Evolutionary conservation across 2,888 invertebrate genomes (phyloP).

Genomic region (Microplitis deprimator): DNA sequence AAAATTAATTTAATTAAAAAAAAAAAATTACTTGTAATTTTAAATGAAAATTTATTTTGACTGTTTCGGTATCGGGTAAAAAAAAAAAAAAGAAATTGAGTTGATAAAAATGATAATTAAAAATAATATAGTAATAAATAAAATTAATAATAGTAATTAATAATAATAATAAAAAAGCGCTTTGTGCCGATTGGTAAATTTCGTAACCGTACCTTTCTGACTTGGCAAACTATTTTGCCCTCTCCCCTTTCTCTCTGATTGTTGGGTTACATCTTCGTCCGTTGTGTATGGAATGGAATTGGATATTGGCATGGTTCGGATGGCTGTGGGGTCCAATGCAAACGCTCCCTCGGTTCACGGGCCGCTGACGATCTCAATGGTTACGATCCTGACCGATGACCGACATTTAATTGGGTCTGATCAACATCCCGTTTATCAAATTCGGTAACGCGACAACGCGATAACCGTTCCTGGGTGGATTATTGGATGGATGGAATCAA

Average conservation of each 20-base stretch:
- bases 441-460: constrained; percentile 31
- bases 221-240: constrained; percentile 79
- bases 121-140: constrained; percentile 36
- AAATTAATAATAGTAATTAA: constrained; percentile 33
- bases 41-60: constrained; percentile 18
- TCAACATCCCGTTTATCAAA: constrained; percentile 44
- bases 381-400: constrained; percentile 43
- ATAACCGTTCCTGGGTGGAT: neutral
- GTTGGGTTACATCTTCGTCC: constrained; percentile 76
- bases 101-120: constrained; percentile 31
- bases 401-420: constrained; percentile 16
- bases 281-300: constrained; percentile 70
- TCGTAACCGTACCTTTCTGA: constrained; percentile 73
- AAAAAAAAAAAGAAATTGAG: constrained; percentile 36
- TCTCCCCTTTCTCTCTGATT: constrained; percentile 79
- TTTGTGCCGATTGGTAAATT: constrained; percentile 69
- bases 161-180: constrained; percentile 61
- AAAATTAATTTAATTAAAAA: neutral
- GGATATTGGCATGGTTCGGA: constrained; percentile 57
- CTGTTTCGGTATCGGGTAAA: constrained; percentile 46
- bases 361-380: constrained; percentile 44
- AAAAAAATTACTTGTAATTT: neutral
- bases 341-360: constrained; percentile 40
- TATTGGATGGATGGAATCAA: neutral
- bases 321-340: constrained; percentile 57